Evolutionary conservation across 1,140 invertebrate species (phyloP).

Genomic region (Asbolus verrucosus): DNA sequence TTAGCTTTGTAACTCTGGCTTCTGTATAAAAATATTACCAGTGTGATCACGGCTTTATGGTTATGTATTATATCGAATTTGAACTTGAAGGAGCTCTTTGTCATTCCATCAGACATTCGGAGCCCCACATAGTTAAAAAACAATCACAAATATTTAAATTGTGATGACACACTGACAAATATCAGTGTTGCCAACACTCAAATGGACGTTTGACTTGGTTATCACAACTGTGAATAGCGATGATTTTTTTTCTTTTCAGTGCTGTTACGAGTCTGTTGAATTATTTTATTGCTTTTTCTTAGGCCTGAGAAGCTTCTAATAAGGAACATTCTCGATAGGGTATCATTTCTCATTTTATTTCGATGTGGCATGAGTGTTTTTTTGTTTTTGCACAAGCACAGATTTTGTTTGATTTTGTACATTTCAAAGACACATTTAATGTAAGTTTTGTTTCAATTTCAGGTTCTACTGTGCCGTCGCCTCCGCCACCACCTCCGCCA

Average conservation of each 20-base stretch:
- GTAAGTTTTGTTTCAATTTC: background rate
- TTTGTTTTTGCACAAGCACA: background rate
- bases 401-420: too few species aligned
- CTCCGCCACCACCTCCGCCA: slow-evolving; percentile 57
- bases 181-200: too few species aligned
- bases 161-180: too few species aligned
- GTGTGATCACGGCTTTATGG: too few species aligned
- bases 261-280: background rate
- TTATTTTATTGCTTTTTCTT: slow-evolving; percentile 34
- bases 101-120: too few species aligned
- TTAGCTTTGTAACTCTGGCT: too few species aligned
- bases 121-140: too few species aligned
- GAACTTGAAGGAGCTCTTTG: too few species aligned
- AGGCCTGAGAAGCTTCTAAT: slow-evolving; percentile 46
- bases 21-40: background rate
- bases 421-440: background rate
- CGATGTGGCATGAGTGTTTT: slow-evolving; percentile 12
- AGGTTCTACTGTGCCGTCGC: slow-evolving; percentile 54
- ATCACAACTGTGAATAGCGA: background rate
- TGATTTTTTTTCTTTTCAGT: background rate
- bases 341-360: slow-evolving; percentile 8
- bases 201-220: too few species aligned
- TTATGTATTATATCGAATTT: too few species aligned
- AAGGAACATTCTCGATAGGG: slow-evolving; percentile 29
- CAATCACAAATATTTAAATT: too few species aligned